phyloP scores from a whole-genome alignment of 2,797 vertebrate species.

The Falco rusticolus region DNA sequence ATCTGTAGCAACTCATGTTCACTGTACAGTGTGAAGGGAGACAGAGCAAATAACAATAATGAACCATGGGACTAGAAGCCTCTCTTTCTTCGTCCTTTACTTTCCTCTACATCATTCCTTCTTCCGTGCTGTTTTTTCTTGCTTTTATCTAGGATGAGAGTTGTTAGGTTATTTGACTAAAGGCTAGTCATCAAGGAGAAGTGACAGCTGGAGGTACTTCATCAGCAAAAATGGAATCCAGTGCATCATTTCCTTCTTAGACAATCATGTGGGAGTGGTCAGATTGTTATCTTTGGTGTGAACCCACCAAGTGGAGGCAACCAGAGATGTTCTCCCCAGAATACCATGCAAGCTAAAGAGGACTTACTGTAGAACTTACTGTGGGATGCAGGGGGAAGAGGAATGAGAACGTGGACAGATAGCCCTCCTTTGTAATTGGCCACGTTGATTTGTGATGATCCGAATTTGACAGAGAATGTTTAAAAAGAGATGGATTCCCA shows the following conservation, averaged over 20 bases:
- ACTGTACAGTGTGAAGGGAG: background rate
- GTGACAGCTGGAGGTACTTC: background rate
- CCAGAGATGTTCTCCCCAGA: background rate
- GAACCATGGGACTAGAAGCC: background rate
- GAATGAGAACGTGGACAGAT: background rate
- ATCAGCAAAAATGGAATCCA: background rate
- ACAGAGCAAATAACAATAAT: background rate
- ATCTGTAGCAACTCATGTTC: constrained; percentile 1
- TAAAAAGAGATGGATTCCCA: background rate
- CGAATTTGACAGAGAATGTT: background rate
- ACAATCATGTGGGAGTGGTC: background rate
- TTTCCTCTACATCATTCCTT: background rate
- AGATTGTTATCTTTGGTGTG: background rate
- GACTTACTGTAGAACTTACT: background rate
- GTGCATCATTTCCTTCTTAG: background rate
- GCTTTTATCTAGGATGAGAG: background rate
- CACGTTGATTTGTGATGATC: background rate
- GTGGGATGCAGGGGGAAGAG: background rate
- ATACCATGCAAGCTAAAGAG: background rate
- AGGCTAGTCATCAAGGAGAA: background rate
- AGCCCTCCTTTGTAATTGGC: background rate
- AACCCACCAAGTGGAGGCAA: background rate
- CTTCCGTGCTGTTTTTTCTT: background rate
- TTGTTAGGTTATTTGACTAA: background rate
- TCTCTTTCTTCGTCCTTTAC: background rate